phyloP scores from a whole-genome alignment of 2,797 vertebrate species.

The Melopsittacus undulatus region DNA sequence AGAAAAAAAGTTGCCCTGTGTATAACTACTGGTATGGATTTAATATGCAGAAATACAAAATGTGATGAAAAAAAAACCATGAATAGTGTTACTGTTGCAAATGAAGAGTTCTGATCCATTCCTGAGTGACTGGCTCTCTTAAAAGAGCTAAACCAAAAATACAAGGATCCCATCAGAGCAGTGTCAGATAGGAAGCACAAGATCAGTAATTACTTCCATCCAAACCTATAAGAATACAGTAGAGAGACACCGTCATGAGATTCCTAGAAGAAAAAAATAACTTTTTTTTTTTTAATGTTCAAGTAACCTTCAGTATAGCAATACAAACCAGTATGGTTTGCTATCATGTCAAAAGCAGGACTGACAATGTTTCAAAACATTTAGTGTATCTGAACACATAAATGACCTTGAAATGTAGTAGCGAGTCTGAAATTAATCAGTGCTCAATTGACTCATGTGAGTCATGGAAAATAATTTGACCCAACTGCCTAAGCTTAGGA shows the following conservation, averaged over 20 bases:
- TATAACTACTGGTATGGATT: not conserved
- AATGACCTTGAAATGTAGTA: not conserved
- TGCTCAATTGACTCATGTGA: not conserved
- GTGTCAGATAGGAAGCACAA: not conserved
- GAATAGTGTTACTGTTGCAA: not conserved
- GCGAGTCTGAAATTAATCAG: constrained; percentile 12
- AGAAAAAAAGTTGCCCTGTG: not conserved
- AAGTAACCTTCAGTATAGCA: not conserved
- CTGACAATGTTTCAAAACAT: not conserved
- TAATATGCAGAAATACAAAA: not conserved
- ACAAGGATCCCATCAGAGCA: not conserved
- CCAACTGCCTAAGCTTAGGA: not conserved
- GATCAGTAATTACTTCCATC: not conserved
- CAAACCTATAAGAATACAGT: not conserved
- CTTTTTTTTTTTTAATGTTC: not conserved
- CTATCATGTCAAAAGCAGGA: not conserved
- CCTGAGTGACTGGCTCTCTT: not conserved
- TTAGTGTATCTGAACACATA: not conserved
- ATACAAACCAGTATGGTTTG: not conserved
- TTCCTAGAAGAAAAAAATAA: not conserved
- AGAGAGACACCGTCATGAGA: not conserved
- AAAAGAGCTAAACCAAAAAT: not conserved
- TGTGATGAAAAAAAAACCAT: not conserved
- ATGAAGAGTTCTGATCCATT: not conserved
- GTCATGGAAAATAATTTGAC: constrained; percentile 12